A percentile compares a stretch with the other conserved stretches of the same genome.
Conservation (phyloP, 2,888 invertebrate genomes). For the Sinodicranocentrus sp. region DNA sequence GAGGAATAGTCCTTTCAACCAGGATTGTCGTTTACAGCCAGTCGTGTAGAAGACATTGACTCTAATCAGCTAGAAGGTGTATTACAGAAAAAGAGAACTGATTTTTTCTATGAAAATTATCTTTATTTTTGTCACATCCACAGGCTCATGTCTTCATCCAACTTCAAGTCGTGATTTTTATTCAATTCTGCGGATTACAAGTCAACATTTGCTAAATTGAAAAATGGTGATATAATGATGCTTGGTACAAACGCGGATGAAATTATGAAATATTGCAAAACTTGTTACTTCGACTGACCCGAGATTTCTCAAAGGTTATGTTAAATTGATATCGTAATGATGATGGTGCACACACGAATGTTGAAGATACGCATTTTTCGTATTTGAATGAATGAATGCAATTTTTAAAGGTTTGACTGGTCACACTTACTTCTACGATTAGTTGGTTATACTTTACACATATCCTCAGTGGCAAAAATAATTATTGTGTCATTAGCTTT, state of each 20-base stretch:
- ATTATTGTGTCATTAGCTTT: constrained; percentile 49
- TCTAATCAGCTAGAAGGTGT: background rate
- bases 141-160: background rate
- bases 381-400: constrained; percentile 9
- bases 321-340: background rate
- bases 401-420: background rate
- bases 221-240: too few relatives aligned
- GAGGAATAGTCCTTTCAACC: background rate
- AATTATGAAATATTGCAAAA: too few relatives aligned
- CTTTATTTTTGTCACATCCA: background rate
- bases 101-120: background rate
- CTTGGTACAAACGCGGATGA: too few relatives aligned
- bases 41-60: constrained; percentile 28
- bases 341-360: background rate
- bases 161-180: constrained; percentile 45
- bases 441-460: background rate
- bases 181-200: background rate
- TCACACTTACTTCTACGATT: background rate
- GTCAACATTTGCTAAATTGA: too few relatives aligned
- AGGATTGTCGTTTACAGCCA: constrained; percentile 6
- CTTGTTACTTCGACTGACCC: constrained; percentile 14
- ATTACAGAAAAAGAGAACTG: background rate
- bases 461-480: background rate
- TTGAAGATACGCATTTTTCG: background rate
- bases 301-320: constrained; percentile 41